A percentile compares a stretch with the other conserved stretches of the same genome.
Conservation (phyloP, 2,888 invertebrate genomes). For the Nycteola revayana region DNA sequence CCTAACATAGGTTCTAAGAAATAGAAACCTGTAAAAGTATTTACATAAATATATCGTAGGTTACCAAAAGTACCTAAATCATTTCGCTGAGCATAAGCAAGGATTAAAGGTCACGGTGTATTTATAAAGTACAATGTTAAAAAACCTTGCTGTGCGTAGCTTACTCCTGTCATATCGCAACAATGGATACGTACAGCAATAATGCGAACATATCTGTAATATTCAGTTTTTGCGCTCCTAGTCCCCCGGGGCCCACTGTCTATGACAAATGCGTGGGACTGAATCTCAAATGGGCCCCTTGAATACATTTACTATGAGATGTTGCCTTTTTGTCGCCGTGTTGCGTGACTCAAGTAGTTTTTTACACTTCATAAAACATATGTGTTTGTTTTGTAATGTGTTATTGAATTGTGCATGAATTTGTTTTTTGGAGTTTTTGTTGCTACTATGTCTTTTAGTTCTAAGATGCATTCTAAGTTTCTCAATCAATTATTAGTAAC, state of each 20-base stretch:
- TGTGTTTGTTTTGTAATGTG: constrained; percentile 13
- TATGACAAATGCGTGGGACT: constrained; percentile 73
- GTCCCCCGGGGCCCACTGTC: constrained; percentile 67
- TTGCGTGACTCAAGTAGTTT: constrained; percentile 39
- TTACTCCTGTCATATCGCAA: constrained; percentile 31
- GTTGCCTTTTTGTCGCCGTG: constrained; percentile 72
- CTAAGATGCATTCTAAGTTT: too few species aligned
- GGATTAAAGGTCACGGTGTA: too few species aligned
- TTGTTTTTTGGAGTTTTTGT: background rate
- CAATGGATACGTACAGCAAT: constrained; percentile 52
- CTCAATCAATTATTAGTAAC: too few species aligned
- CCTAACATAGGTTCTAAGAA: too few species aligned
- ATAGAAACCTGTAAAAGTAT: too few species aligned
- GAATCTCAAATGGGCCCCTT: constrained; percentile 65
- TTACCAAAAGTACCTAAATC: too few species aligned
- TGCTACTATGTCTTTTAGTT: too few species aligned
- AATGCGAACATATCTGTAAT: constrained; percentile 78
- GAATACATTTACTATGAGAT: constrained; percentile 75
- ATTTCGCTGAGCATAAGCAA: too few species aligned
- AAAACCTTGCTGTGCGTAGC: too few species aligned
- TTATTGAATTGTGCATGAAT: background rate
- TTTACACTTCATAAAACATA: constrained; percentile 25
- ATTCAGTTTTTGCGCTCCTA: constrained; percentile 73
- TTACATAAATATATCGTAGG: too few species aligned
- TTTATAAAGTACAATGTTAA: too few species aligned